Evolutionary conservation across 2,797 vertebrate species (phyloP), one percentile per base, ranked within the genome.

Genomic region (Adelosebastes latens): DNA sequence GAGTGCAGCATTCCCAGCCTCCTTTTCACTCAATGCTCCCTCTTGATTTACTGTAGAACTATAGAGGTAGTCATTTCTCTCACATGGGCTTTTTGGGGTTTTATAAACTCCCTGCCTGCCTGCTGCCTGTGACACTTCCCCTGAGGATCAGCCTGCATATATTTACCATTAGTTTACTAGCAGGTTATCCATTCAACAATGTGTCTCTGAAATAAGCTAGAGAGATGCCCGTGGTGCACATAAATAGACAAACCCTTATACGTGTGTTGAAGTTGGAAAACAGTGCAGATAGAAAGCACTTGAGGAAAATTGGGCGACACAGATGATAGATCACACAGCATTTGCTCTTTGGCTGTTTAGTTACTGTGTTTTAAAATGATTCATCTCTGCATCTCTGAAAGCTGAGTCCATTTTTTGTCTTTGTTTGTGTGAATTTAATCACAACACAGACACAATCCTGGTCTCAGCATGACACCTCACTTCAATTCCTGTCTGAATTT

Each of bases 21-120:
- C 79, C 74, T 22, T 2, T 68, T 78, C 61, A 77, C 77, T 83
- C 82, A 46, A 59, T 75, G 64, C 75, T 83, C 53, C 77, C 8
- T 56, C 62, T 86, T 90, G 88, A 84, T 89, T 82, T 91, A 82
- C 85, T 79, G 67, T 70, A 74, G 83, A 87, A 77, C 80, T 87
- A 74, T 42, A 66, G 76, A 83, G 82, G 87, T 81, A 82, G 66
- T 55, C 71, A 55, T 84, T 81, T 81, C 74, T 89, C 79, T 81
- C 85, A 77, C 71, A 63, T 79, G 46, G 71, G 72, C 69, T 86
- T 86, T 49, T 76, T 61, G 72, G 39, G 68, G 36, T 74, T 91
- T 87, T 90, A 75, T 83, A 80, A 78, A 89, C 84, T 81, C 77
- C 60, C 55, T 67, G 73, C 66, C 72, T 82, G 29, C 39, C 71